Evolutionary conservation across 2,888 invertebrate genomes (phyloP), one percentile per base, ranked within the genome.

Genomic region (Podotricha telesiphe): DNA sequence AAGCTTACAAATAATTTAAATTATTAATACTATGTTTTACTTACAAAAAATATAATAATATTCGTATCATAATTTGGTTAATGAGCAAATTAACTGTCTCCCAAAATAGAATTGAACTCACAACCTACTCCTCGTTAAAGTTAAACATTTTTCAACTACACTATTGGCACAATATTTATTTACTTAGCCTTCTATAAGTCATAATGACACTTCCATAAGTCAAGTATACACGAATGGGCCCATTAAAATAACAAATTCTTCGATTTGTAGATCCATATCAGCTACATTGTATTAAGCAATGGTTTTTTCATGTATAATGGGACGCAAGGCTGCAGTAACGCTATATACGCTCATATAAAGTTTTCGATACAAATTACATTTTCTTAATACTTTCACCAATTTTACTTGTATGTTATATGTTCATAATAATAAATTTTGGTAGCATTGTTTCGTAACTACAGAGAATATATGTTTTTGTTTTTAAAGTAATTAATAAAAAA

Each of bases 261-360:
- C 58, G 58, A 65, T 65, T 68, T 67, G 63, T 68, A 70, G 70
- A 73, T 70, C 51, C 51, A 10, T 62, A 68, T 74, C 70, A 34
- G 47, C n/a, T 55, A 42, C 53, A 67, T 50, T 56, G 22, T 61
- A 22, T 73, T 73, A 58, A 45, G 69, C 61, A 71, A 71, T 51
- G 56, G 15, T 56, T 69, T 37, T 59, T 64, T 64, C 64, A 55
- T 66, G 59, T 68, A 58, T 55, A 63, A 45, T 66, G 55, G 65
- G 70, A 62, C 15, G 51, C 69, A 65, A 70, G 72, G 68, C 61
- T 61, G 55, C 11, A 17, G 22, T 20, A 37, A 42, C 59, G 70
- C 58, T 61, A 28, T 4, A 48, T 47, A 53, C 28, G 5, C 13
- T 6, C 48, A 17, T 62, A 19, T 8, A 62, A 28, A 1, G 10